A percentile compares a stretch with the other conserved stretches of the same genome.
phyloP scores from a whole-genome alignment of 2,888 invertebrate genomes.

The Reticulitermes lucifugus region DNA sequence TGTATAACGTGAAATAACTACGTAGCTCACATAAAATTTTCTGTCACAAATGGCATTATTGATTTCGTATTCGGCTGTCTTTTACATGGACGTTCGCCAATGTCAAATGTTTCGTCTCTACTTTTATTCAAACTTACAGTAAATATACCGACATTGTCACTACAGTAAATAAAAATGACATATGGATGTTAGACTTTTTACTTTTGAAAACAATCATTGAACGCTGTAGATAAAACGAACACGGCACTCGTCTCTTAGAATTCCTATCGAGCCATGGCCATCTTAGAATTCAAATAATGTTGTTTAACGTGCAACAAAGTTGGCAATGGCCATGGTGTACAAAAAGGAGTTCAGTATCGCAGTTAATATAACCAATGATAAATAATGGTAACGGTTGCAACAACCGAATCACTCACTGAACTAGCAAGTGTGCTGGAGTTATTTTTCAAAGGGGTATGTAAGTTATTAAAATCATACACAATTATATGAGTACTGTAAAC shows the following conservation, averaged over 20 bases:
- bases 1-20: background rate
- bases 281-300: background rate
- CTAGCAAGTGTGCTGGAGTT: slow-evolving; percentile 48
- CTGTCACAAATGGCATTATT: background rate
- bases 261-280: background rate
- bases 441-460: slow-evolving; percentile 49
- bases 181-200: no score
- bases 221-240: no score
- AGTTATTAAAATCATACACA: no score
- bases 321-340: background rate
- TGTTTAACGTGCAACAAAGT: background rate
- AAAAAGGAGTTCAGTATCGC: background rate
- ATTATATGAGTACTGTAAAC: no score
- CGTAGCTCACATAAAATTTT: background rate
- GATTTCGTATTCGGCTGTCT: background rate
- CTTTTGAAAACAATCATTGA: no score
- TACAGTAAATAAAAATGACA: no score
- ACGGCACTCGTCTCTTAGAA: no score
- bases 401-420: slow-evolving; percentile 43
- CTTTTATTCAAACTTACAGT: no score
- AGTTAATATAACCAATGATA: background rate
- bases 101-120: no score
- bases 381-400: slow-evolving; percentile 45
- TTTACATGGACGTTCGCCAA: background rate
- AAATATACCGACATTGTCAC: no score